Base-by-base conservation (phyloP, 2,113 vertebrate genomes). In the Rhinolophus sinicus region DNA sequence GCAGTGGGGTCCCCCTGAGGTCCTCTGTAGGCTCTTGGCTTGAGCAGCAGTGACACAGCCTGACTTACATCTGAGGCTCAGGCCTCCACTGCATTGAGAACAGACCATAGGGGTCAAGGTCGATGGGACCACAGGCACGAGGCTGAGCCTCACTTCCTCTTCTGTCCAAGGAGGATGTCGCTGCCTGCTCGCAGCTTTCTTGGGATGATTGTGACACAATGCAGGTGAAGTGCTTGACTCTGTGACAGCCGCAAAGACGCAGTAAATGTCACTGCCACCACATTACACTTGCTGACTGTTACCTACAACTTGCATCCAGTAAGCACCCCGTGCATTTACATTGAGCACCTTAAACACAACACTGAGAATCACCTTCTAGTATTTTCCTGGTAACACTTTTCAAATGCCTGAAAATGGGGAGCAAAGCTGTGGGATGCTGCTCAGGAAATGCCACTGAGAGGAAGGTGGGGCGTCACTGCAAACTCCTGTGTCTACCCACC, bases 331-430 rank as follows among this genome's bases (percentile, higher is more conserved):
- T 1, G 4, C 1, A 4, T 22, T 6, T 5, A 24, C 14, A 9
- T 24, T 15, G 50, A 75, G 12, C 3, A 4, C 60, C 38, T 38
- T 14, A 18, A 64, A 44, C 22, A 6, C 14, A 58, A 4, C 4
- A 0, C 5, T 10, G 47, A 69, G 26, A 33, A 6, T 35, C 44
- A 6, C 9, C 40, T 6, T 30, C 26, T 0, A 0, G 2, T 0
- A 11, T 11, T 21, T 38, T 1, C 19, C 35, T 40, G 30, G 15
- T 40, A 21, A 44, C 30, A 6, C 6, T 15, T 30, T 33, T 6
- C 7, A 28, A 44, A 10, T 0, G 0, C 7, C 21, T 26, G 1
- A 40, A 69, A 21, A 19, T 0, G 1, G 24, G 52, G 13, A 33
- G n/a, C 22, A 4, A 33, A 24, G n/a, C 38, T 12, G 24, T 18